A percentile compares a stretch with the other conserved stretches of the same genome.
Conservation (phyloP, 2,113 vertebrate species). For the Vidua macroura region DNA sequence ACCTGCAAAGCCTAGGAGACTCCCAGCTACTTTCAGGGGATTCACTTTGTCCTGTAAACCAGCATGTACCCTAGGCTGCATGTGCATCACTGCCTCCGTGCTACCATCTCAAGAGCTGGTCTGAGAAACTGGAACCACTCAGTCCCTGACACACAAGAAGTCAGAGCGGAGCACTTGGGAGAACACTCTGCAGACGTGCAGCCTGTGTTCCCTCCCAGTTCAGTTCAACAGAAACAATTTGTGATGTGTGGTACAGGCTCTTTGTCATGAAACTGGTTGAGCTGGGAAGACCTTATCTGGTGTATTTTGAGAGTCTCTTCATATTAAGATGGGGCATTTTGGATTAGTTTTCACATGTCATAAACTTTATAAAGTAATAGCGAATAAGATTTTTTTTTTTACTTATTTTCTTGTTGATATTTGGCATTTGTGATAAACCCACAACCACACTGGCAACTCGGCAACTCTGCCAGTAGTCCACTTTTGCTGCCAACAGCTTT, state of each 20-base stretch:
- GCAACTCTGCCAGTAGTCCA: background rate
- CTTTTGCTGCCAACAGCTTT: background rate
- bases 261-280: background rate
- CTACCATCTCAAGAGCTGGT: background rate
- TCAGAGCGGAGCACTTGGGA: background rate
- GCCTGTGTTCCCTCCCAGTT: too few relatives aligned
- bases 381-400: background rate
- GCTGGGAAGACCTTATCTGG: background rate
- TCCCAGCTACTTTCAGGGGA: background rate
- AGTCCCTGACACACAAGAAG: background rate
- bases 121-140: background rate
- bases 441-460: background rate
- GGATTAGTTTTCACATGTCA: background rate
- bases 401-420: background rate
- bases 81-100: background rate
- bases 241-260: background rate
- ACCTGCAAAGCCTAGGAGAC: background rate
- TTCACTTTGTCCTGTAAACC: background rate
- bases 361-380: background rate
- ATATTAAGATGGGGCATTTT: background rate
- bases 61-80: background rate
- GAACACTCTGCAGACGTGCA: background rate
- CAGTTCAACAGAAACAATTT: background rate
- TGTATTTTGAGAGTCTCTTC: background rate
- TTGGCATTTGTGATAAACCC: background rate